Percentiles rank a stretch among this genome's conserved stretches.
Evolutionary conservation across 2,888 invertebrate genomes (phyloP).

Genomic region (Morpho helenor): DNA sequence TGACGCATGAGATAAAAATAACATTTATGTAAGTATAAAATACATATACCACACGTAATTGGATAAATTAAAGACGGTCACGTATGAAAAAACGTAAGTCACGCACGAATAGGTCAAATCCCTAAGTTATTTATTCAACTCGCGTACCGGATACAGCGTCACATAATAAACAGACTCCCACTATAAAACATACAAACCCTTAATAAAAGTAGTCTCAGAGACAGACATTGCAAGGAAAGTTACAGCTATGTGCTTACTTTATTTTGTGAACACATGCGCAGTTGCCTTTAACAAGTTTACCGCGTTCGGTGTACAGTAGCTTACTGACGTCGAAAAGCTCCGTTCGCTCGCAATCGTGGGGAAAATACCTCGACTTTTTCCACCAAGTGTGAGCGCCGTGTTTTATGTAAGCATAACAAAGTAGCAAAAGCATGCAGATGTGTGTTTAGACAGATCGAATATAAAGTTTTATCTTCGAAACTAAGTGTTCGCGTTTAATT

Average conservation of each 20-base stretch:
- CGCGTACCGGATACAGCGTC: background rate
- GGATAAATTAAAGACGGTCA: too few relatives aligned
- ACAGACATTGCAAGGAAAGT: conserved; percentile 19
- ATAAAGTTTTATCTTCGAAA: conserved; percentile 39
- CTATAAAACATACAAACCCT: background rate
- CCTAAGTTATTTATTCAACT: background rate
- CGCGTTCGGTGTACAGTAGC: conserved; percentile 42
- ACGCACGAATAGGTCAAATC: background rate
- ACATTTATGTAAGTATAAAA: too few relatives aligned
- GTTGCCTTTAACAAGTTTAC: conserved; percentile 39
- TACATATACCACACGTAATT: too few relatives aligned
- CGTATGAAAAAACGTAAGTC: too few relatives aligned
- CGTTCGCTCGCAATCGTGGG: conserved; percentile 41
- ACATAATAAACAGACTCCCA: background rate
- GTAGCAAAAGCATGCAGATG: conserved; percentile 64
- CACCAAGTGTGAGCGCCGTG: conserved; percentile 46
- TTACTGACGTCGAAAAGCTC: conserved; percentile 43
- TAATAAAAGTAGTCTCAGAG: background rate
- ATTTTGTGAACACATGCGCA: conserved; percentile 42
- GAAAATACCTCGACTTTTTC: conserved; percentile 39
- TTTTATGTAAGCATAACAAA: conserved; percentile 70
- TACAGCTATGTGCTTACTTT: conserved; percentile 31
- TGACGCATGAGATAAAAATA: too few relatives aligned
- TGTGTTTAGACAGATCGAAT: conserved; percentile 59
- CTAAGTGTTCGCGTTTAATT: conserved; percentile 58